Conservation (phyloP, 2,888 invertebrate genomes). For the Scotopteryx bipunctaria region DNA sequence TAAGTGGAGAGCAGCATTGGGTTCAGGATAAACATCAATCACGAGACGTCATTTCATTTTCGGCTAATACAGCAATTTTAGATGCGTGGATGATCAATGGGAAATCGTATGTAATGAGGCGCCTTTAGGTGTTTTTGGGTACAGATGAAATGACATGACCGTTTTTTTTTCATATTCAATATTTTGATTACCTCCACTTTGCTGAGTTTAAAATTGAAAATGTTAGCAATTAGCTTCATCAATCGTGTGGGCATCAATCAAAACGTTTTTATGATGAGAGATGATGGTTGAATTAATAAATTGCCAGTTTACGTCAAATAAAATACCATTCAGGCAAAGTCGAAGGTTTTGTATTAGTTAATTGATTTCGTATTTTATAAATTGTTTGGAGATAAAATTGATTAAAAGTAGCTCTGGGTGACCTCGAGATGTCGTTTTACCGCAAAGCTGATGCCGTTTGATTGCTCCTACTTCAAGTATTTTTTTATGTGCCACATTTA, state of each 20-base stretch:
- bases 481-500: constrained; percentile 60
- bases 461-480: constrained; percentile 56
- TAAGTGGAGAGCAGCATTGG: constrained; percentile 60
- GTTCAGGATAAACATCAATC: constrained; percentile 77
- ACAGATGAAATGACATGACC: constrained; percentile 35
- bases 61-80: constrained; percentile 62
- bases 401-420: constrained; percentile 45
- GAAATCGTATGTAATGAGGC: constrained; percentile 59
- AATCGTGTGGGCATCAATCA: constrained; percentile 37
- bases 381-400: constrained; percentile 14
- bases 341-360: constrained; percentile 22
- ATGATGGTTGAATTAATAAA: constrained; percentile 36
- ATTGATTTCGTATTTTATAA: constrained; percentile 26
- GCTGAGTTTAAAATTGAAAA: constrained; percentile 37
- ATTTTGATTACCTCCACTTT: constrained; percentile 47
- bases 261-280: constrained; percentile 35
- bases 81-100: constrained; percentile 70
- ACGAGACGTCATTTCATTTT: constrained; percentile 63
- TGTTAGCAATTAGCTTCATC: constrained; percentile 35
- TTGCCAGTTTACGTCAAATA: constrained; percentile 38
- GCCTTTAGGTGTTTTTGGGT: constrained; percentile 22
- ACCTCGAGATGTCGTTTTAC: constrained; percentile 43
- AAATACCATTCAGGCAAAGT: constrained; percentile 28
- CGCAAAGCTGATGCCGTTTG: constrained; percentile 42
- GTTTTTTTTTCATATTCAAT: constrained; percentile 43